These are phyloP conservation scores for Gymnothorax javanicus DNA, from an alignment of 2,797 vertebrate genomes.

Conservation along the genomic window DNA sequence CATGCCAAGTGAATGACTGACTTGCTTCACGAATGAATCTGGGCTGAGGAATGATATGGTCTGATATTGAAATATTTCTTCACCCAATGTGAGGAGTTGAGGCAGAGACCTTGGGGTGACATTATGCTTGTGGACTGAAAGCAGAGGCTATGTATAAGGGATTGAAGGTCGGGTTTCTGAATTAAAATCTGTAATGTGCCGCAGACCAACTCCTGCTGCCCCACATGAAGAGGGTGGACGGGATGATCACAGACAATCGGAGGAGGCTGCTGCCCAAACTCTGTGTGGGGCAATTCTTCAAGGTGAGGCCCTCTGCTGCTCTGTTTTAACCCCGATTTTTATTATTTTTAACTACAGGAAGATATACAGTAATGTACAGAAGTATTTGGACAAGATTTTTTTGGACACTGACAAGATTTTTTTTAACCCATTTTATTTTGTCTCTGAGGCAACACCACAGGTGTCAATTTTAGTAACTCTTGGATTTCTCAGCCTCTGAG, in stretches of 20 bases:
- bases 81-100: not conserved
- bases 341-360: not conserved
- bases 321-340: not conserved
- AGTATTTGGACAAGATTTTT: no score
- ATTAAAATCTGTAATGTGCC: slow-evolving; percentile 43
- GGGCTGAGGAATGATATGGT: not conserved
- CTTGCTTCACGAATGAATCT: not conserved
- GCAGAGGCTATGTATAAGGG: not conserved
- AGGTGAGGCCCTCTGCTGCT: slow-evolving; percentile 72
- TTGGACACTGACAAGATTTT: no score
- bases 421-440: no score
- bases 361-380: not conserved
- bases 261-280: slow-evolving; percentile 90
- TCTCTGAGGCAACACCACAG: no score
- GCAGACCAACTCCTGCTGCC: slow-evolving; percentile 93
- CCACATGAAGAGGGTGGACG: slow-evolving; percentile 94
- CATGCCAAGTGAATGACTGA: not conserved
- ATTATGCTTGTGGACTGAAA: not conserved
- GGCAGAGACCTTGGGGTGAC: not conserved
- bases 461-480: no score
- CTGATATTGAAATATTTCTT: no score
- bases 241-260: slow-evolving; percentile 92
- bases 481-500: no score
- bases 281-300: slow-evolving; percentile 87
- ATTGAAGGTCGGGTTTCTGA: no score